Conservation (phyloP, 53 echinoderm and acorn worm species). For the Henricia sp. region DNA sequence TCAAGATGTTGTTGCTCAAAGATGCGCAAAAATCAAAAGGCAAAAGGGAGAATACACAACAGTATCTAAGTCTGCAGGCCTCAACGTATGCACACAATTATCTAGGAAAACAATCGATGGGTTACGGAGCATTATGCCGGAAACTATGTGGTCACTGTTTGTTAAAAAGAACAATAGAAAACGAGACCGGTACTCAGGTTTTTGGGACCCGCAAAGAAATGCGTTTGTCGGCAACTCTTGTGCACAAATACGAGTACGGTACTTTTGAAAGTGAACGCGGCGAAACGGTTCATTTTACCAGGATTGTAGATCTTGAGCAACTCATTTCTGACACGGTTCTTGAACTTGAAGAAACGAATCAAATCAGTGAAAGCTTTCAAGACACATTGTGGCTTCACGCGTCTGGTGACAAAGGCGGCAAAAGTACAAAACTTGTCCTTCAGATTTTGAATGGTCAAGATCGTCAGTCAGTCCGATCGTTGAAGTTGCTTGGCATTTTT, state of each 20-base stretch:
- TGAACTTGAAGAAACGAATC: not conserved
- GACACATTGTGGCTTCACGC: conserved; percentile 24
- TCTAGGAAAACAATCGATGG: not conserved
- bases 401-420: conserved; percentile 27
- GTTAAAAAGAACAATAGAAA: not conserved
- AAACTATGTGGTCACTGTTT: not conserved
- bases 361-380: not conserved
- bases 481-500: conserved; percentile 6
- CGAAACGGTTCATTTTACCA: not conserved
- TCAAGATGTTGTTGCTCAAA: conserved; percentile 1
- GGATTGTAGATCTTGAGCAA: not conserved
- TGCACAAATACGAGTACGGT: not conserved
- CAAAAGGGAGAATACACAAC: no score
- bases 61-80: not conserved
- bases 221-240: not conserved
- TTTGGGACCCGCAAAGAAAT: not conserved
- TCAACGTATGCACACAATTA: not conserved
- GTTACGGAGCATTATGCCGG: not conserved
- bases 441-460: not conserved
- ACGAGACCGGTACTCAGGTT: not conserved
- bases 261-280: not conserved
- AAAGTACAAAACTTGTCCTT: conserved; percentile 8
- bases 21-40: no score
- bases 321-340: not conserved
- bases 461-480: conserved; percentile 1